Evolutionary conservation across 2,113 vertebrate species (phyloP), one percentile per base, ranked within the genome.

Genomic region (Thalassoma bifasciatum): DNA sequence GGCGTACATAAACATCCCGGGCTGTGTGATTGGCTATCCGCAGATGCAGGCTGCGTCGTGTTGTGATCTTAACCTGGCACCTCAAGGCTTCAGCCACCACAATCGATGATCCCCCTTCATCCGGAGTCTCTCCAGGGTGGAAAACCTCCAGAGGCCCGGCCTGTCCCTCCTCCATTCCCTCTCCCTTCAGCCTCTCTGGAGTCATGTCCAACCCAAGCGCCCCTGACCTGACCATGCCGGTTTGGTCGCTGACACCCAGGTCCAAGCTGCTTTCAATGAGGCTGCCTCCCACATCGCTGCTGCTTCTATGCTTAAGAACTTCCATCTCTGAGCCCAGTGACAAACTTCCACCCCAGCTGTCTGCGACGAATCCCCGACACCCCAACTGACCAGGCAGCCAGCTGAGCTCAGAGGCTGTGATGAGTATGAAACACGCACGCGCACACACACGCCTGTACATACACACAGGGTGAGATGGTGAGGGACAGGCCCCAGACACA

Each of bases 1-100:
- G 92, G 51, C 96, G 95, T 66, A 99, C 91, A 63, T 95, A 97
- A 57, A 99, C 94, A 37, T 97, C 95, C 79, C 94, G 93, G 57
- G 85, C 91, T 26, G 97, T 98, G 91, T 97, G 95, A 88, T 99
- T 99, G 89, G 97, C 95, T 93, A 99, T 95, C 19, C 95, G 93
- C 59, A 99, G 90, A 79, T 95, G 95, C 82, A 99, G 93, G 81
- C 92, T 97, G 83, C 92, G 92, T 37, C 94, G 94, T 17, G 97
- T 98, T 66, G 94, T 96, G 88, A 99, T 98, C 94, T 95, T 98
- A 88, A 99, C 94, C 89, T 96, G 95, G 87, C 96, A 98, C 91
- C 96, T 96, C 89, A 97, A 93, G 87, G 94, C 94, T 42, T 92
- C 95, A 0, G 85, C 52, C 56, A 84, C 79, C 10, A 77, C 76